Conservation (phyloP, 2,888 invertebrate genomes). For the Slavum lentiscoides region DNA sequence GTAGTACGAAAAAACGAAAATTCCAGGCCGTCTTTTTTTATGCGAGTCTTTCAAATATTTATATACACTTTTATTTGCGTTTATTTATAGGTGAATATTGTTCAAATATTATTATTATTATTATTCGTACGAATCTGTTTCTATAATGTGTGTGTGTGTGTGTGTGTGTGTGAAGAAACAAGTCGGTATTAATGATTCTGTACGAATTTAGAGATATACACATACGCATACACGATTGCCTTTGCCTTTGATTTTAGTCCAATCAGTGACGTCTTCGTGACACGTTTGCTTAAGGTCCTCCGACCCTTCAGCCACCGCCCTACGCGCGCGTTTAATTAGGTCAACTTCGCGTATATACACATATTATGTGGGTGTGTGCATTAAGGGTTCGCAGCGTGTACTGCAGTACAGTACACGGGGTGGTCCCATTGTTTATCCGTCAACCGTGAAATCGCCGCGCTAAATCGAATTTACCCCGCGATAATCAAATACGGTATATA, state of each 20-base stretch:
- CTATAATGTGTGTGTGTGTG: no score
- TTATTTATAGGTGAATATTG: no score
- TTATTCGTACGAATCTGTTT: no score
- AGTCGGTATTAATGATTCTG: not conserved
- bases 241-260: not conserved
- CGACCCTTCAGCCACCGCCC: constrained; percentile 15
- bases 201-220: not conserved
- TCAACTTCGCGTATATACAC: constrained; percentile 3
- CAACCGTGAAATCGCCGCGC: constrained; percentile 51
- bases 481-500: constrained; percentile 48
- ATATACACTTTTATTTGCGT: no score
- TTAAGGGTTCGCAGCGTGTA: not conserved
- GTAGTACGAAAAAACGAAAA: no score
- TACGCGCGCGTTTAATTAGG: constrained; percentile 36
- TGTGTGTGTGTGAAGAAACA: no score
- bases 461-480: constrained; percentile 46
- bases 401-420: not conserved
- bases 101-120: no score
- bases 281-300: constrained; percentile 3
- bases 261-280: not conserved
- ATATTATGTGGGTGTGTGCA: not conserved
- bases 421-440: constrained; percentile 46
- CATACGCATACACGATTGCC: not conserved
- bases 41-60: no score
- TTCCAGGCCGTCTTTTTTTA: no score